Percentiles rank a stretch among this genome's conserved stretches.
These are phyloP conservation scores for Ennomos quercinarius DNA, from an alignment of 2,888 invertebrate species.

Conservation along the genomic window DNA sequence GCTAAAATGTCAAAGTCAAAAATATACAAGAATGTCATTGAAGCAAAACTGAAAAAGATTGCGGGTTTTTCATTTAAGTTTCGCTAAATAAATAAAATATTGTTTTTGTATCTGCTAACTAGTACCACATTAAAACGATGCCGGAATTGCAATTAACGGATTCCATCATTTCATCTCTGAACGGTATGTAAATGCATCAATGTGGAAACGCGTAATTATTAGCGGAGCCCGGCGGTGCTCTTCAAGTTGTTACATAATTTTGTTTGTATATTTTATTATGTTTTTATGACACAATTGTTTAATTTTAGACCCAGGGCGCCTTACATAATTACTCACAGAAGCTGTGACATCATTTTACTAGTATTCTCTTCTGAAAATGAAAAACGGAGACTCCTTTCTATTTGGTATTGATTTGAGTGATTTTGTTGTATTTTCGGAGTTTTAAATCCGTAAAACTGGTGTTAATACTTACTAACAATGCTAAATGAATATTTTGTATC, in stretches of 20 bases:
- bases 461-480: background rate
- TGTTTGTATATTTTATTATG: constrained; percentile 63
- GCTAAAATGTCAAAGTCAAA: too few species aligned
- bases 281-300: constrained; percentile 72
- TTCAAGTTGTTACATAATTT: constrained; percentile 73
- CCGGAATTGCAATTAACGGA: constrained; percentile 72
- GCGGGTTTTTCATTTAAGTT: too few species aligned
- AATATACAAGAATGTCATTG: too few species aligned
- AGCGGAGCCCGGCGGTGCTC: constrained; percentile 20
- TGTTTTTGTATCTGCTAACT: constrained; percentile 2
- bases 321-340: constrained; percentile 57
- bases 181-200: constrained; percentile 53
- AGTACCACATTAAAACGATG: constrained; percentile 51
- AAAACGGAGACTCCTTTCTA: constrained; percentile 52
- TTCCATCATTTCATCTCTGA: constrained; percentile 70
- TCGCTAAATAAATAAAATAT: background rate
- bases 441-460: background rate
- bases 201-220: constrained; percentile 6
- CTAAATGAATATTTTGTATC: too few species aligned
- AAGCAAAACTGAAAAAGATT: too few species aligned
- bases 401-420: constrained; percentile 56
- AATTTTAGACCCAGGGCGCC: constrained; percentile 75
- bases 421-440: constrained; percentile 33
- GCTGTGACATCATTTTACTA: constrained; percentile 53
- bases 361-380: constrained; percentile 47